These are phyloP conservation scores for Cirrhinus mrigala DNA, from an alignment of 2,797 vertebrate genomes.

Conservation along the genomic window DNA sequence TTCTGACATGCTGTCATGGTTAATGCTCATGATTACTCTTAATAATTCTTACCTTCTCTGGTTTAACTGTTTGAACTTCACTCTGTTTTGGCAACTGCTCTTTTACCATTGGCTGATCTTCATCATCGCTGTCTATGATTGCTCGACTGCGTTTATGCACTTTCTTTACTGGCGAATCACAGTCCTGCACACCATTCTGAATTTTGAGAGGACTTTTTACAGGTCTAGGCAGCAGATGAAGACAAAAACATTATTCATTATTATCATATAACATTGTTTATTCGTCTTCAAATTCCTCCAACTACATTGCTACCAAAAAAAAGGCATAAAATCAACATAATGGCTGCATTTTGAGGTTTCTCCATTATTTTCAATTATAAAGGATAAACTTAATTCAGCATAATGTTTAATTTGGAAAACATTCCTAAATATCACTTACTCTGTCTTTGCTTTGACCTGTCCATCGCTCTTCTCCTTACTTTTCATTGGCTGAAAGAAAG, in stretches of 20 bases:
- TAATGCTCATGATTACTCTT: not conserved
- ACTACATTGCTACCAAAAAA: not conserved
- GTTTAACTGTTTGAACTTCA: conserved; percentile 43
- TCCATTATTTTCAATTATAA: not conserved
- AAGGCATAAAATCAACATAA: no score
- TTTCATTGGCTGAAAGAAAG: conserved; percentile 79
- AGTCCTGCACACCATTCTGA: conserved; percentile 74
- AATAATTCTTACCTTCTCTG: conserved; percentile 57
- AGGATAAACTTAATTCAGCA: not conserved
- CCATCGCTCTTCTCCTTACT: conserved; percentile 70
- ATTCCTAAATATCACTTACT: conserved; percentile 66
- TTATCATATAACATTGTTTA: not conserved
- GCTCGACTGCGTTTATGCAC: conserved; percentile 73
- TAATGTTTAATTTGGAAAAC: not conserved
- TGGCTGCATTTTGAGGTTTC: not conserved
- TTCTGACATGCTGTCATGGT: not conserved
- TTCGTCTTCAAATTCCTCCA: not conserved
- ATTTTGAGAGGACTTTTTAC: conserved; percentile 80
- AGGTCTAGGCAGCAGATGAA: conserved; percentile 58
- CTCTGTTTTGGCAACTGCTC: conserved; percentile 55
- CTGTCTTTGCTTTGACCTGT: conserved; percentile 62
- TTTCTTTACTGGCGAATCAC: conserved; percentile 76
- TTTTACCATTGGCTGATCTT: conserved; percentile 65
- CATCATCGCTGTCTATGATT: conserved; percentile 80
- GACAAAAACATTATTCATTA: not conserved